Percentiles rank a stretch among this genome's conserved stretches.
phyloP scores from a whole-genome alignment of 2,113 vertebrate genomes.

The Peromyscus leucopus region DNA sequence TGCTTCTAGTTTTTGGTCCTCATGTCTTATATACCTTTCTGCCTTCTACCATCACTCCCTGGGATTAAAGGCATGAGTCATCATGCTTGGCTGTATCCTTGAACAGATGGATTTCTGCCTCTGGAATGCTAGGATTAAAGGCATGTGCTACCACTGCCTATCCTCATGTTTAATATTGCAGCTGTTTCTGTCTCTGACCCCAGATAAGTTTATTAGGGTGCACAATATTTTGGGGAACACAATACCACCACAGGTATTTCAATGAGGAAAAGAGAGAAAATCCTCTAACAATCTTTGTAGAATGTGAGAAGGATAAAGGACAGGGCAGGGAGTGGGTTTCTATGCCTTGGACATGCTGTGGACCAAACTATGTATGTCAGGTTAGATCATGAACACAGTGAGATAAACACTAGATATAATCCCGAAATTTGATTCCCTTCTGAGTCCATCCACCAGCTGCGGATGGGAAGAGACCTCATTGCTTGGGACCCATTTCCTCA shows the following conservation, averaged over 20 bases:
- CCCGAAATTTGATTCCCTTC: neutral
- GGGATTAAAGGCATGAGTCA: too few species aligned
- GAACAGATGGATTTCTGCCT: too few species aligned
- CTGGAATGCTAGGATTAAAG: too few species aligned
- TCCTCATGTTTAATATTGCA: too few species aligned
- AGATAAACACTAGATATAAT: neutral
- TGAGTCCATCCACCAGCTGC: neutral
- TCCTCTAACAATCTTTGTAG: neutral
- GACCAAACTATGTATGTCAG: constrained; percentile 66
- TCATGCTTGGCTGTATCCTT: too few species aligned
- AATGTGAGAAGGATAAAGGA: constrained; percentile 57
- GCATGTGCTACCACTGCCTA: too few species aligned
- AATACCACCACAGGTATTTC: neutral
- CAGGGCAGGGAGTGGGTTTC: neutral
- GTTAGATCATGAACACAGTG: neutral
- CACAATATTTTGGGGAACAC: too few species aligned
- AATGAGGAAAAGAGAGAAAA: constrained; percentile 23
- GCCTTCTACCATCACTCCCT: too few species aligned
- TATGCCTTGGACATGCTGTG: constrained; percentile 66
- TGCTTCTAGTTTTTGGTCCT: too few species aligned
- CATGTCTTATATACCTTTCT: too few species aligned
- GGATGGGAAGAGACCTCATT: neutral
- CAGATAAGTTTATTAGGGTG: too few species aligned
- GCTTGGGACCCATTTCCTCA: neutral
- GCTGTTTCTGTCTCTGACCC: too few species aligned